phyloP scores from a whole-genome alignment of 2,888 invertebrate species.

The Anoncus sp. region DNA sequence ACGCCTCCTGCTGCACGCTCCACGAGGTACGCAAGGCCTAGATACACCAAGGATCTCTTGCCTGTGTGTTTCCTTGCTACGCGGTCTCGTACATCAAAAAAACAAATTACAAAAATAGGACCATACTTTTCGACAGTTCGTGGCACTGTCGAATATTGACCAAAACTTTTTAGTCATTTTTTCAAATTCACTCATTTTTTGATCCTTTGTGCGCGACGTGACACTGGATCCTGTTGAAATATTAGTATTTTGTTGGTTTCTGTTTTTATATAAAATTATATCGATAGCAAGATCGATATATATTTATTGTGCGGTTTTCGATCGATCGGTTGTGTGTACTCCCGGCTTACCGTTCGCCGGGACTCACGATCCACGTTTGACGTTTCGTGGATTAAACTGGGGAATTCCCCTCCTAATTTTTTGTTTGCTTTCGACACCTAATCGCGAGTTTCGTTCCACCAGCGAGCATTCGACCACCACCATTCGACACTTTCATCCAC shows the following conservation, averaged over 20 bases:
- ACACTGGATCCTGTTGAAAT: constrained; percentile 1
- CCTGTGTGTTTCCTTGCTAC: constrained; percentile 46
- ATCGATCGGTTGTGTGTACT: constrained; percentile 14
- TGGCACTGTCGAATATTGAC: too few species aligned
- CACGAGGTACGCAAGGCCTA: constrained; percentile 79
- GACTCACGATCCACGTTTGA: constrained; percentile 43
- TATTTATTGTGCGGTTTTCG: constrained; percentile 18
- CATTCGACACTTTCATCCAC: constrained; percentile 22
- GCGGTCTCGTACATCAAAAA: constrained; percentile 29
- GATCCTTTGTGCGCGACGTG: constrained; percentile 21
- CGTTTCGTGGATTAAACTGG: constrained; percentile 21
- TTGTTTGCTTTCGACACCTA: constrained; percentile 21
- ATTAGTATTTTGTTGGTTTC: not conserved
- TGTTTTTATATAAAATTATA: not conserved
- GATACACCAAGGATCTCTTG: constrained; percentile 65
- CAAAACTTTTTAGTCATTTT: not conserved
- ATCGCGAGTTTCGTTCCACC: constrained; percentile 31
- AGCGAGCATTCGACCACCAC: constrained; percentile 31
- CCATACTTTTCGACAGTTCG: not conserved
- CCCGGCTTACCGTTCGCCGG: constrained; percentile 39
- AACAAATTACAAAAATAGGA: not conserved
- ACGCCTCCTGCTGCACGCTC: constrained; percentile 83
- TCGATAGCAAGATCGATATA: constrained; percentile 22
- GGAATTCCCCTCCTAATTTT: constrained; percentile 4
- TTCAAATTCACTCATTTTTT: not conserved